Evolutionary conservation across 2,888 invertebrate genomes (phyloP).

Genomic region (Oscheius sp.): DNA sequence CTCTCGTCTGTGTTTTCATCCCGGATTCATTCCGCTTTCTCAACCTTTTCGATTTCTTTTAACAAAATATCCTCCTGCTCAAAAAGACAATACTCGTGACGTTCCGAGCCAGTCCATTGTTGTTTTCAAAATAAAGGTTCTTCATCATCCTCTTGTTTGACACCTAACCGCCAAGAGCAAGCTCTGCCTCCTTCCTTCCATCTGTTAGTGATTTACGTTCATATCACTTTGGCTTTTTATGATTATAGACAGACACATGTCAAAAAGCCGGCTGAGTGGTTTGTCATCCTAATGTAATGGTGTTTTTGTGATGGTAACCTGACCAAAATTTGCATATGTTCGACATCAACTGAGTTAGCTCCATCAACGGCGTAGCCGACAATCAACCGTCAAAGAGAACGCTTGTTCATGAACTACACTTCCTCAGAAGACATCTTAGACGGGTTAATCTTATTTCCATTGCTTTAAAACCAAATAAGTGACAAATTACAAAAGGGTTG

Average conservation of each 20-base stretch:
- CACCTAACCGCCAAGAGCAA: not conserved
- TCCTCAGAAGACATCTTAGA: too few species aligned
- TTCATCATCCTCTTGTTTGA: constrained; percentile 21
- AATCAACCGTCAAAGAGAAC: constrained; percentile 31
- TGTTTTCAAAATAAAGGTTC: constrained; percentile 30
- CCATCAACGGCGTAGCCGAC: constrained; percentile 16
- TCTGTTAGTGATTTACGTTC: constrained; percentile 1
- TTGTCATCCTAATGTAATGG: not conserved
- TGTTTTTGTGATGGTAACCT: constrained; percentile 23
- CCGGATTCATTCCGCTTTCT: not conserved
- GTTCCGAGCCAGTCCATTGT: constrained; percentile 22
- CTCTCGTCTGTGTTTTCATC: not conserved
- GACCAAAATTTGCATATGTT: constrained; percentile 23
- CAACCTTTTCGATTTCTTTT: not conserved
- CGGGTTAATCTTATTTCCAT: too few species aligned
- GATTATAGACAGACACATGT: not conserved
- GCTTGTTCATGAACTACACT: constrained; percentile 22
- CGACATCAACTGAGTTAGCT: constrained; percentile 15
- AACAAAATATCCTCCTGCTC: not conserved
- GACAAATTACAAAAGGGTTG: too few species aligned
- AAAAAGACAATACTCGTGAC: not conserved
- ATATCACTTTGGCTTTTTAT: not conserved
- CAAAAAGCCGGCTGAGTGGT: not conserved
- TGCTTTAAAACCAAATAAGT: too few species aligned
- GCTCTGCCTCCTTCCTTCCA: constrained; percentile 8